Conservation (phyloP, 2,888 invertebrate genomes). For the Xanthia icteritia region DNA sequence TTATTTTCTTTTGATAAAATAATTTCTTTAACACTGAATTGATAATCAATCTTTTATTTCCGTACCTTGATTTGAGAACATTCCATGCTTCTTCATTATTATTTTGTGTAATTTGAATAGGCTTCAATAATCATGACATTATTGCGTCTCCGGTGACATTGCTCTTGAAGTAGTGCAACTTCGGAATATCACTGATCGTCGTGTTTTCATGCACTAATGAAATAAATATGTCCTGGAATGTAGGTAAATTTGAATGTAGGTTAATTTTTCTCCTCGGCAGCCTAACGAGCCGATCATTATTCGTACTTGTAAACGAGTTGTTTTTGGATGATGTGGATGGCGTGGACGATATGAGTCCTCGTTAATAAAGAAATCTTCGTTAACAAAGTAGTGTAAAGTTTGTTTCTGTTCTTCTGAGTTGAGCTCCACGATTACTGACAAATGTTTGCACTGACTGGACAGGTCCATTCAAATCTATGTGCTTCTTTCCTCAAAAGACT, state of each 20-base stretch:
- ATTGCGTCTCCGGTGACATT: too few species aligned
- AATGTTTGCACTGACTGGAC: too few species aligned
- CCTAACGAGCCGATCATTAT: slow-evolving; percentile 8
- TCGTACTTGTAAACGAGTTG: background rate
- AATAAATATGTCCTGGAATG: too few species aligned
- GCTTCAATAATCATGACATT: slow-evolving; percentile 21
- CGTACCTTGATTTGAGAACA: slow-evolving; percentile 25
- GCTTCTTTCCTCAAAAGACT: too few species aligned
- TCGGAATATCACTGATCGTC: too few species aligned
- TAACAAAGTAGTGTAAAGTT: slow-evolving; percentile 7
- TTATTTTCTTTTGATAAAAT: slow-evolving; percentile 5
- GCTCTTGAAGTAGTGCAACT: slow-evolving; percentile 4
- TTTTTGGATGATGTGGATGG: background rate
- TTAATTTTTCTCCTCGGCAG: slow-evolving; percentile 23
- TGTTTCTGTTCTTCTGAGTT: slow-evolving; percentile 1
- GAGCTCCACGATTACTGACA: too few species aligned
- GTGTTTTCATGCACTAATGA: too few species aligned
- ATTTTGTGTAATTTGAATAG: background rate
- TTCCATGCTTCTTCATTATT: too few species aligned
- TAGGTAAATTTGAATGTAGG: too few species aligned
- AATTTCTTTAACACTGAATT: slow-evolving; percentile 15
- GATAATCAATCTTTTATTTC: slow-evolving; percentile 15
- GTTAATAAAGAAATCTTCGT: background rate
- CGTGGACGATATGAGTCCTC: too few species aligned
- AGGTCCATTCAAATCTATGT: too few species aligned